These are phyloP conservation scores for Hartigia nigra DNA, from an alignment of 2,888 invertebrate species.

Conservation along the genomic window DNA sequence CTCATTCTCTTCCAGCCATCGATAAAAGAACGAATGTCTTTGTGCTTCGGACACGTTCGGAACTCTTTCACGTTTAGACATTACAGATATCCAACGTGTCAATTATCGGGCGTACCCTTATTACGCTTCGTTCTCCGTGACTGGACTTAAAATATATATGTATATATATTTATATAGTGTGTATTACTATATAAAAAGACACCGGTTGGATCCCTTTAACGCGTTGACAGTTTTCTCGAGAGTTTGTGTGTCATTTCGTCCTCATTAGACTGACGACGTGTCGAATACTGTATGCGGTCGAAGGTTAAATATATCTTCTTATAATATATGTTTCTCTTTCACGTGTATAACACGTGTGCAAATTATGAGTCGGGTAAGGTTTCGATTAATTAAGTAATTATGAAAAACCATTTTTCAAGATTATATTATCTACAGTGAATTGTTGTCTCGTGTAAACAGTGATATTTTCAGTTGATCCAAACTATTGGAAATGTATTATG, in stretches of 20 bases:
- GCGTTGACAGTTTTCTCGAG: not conserved
- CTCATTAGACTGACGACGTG: not conserved
- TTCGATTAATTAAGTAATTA: not conserved
- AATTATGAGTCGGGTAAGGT: not conserved
- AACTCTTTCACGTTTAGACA: slow-evolving; percentile 27
- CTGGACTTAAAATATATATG: slow-evolving; percentile 29
- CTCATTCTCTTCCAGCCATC: not conserved
- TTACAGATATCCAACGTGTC: slow-evolving; percentile 38
- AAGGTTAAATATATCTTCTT: not conserved
- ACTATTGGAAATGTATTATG: not conserved
- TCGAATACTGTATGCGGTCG: not conserved
- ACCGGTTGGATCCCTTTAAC: not conserved
- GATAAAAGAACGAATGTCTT: not conserved
- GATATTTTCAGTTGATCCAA: not conserved
- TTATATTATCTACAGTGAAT: not conserved
- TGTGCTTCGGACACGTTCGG: not conserved
- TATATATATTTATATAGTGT: no score
- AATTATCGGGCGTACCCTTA: slow-evolving; percentile 40
- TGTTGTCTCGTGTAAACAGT: not conserved
- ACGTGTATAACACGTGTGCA: not conserved
- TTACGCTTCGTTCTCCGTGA: slow-evolving; percentile 37
- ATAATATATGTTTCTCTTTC: not conserved
- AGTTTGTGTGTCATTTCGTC: not conserved
- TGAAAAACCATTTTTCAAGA: not conserved
- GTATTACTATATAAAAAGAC: no score